Evolutionary conservation across 2,113 vertebrate genomes (phyloP).

Genomic region (Campylomormyrus numenius): DNA sequence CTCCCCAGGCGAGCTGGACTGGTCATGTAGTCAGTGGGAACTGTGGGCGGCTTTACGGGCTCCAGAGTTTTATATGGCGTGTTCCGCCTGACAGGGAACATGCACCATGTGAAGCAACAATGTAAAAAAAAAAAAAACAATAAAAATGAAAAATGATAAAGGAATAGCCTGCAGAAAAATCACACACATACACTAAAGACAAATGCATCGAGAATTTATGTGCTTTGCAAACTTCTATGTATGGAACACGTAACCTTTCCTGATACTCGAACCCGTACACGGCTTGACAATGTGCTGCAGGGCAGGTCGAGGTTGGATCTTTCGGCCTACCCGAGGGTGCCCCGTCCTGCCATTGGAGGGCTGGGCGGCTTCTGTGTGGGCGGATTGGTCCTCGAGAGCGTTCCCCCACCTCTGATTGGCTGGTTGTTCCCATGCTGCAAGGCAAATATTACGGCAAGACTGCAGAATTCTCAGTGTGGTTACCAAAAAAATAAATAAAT

Average conservation of each 20-base stretch:
- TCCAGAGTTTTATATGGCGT: constrained; percentile 94
- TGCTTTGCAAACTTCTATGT: background rate
- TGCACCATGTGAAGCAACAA: background rate
- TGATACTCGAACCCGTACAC: background rate
- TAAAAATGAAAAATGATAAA: background rate
- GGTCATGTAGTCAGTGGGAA: constrained; percentile 99
- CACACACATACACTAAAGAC: background rate
- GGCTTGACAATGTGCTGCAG: background rate
- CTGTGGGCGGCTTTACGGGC: constrained; percentile 91
- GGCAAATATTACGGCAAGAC: background rate
- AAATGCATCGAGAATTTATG: background rate
- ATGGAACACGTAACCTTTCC: background rate
- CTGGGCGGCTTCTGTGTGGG: constrained; percentile 98
- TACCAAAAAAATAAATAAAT: background rate
- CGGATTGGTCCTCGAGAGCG: constrained; percentile 95
- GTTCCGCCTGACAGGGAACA: constrained; percentile 69
- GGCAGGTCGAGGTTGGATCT: background rate
- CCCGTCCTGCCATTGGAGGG: constrained; percentile 91
- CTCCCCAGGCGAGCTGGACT: constrained; percentile 88
- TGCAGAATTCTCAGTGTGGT: background rate
- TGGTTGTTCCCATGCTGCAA: constrained; percentile 95
- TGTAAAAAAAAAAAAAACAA: background rate
- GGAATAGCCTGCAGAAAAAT: background rate
- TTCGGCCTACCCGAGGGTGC: constrained; percentile 81
- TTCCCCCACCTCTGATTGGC: constrained; percentile 80